phyloP scores from a whole-genome alignment of 2,888 invertebrate species.

The Protophormia terraenovae region DNA sequence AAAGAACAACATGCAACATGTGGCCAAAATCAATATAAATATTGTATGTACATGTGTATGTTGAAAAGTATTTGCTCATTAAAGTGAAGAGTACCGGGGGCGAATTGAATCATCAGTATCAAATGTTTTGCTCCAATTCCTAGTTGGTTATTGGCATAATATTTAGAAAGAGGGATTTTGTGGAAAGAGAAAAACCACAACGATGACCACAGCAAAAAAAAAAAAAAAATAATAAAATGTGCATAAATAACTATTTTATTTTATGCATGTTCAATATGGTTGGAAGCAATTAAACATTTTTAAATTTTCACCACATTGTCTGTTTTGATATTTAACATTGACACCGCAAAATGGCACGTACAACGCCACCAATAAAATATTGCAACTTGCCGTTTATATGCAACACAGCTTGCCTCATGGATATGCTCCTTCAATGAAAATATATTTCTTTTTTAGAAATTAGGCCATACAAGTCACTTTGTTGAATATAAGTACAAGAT shows the following conservation, averaged over 20 bases:
- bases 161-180: slow-evolving; percentile 10
- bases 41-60: neutral
- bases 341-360: neutral
- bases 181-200: neutral
- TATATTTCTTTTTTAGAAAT: slow-evolving; percentile 19
- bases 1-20: slow-evolving; percentile 57
- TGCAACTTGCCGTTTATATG: neutral
- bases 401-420: neutral
- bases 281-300: slow-evolving; percentile 35
- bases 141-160: slow-evolving; percentile 15
- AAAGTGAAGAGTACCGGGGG: neutral
- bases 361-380: neutral
- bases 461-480: slow-evolving; percentile 35
- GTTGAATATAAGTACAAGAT: neutral
- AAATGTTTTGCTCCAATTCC: slow-evolving; percentile 60
- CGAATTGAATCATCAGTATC: neutral
- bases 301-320: slow-evolving; percentile 18
- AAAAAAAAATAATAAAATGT: neutral
- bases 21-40: slow-evolving; percentile 59
- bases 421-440: slow-evolving; percentile 5
- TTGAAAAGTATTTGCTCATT: neutral
- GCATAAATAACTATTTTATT: too few relatives aligned
- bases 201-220: slow-evolving; percentile 3
- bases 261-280: neutral
- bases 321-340: neutral